Base-by-base conservation (phyloP, 2,888 invertebrate genomes). In the Cancer borealis region DNA sequence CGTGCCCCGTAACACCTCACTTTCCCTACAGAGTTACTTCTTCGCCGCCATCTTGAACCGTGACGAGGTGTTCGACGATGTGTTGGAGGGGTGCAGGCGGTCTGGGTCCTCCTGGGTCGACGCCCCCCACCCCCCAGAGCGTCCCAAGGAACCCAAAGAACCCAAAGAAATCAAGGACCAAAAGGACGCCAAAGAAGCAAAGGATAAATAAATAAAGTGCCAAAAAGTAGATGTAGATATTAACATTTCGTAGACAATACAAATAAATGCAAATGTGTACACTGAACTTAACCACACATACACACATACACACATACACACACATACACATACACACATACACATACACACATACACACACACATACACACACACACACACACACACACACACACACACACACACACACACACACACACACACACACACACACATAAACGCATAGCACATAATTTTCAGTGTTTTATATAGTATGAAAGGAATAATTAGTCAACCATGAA, bases 1-100 rank as follows among this genome's bases (percentile, higher is more conserved):
- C 8, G n/a, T 26, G 26, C 26, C 73, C 73, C n/a, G n/a, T 73
- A 26, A 73, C 73, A 8, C 6, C 73, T 26, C 73, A 5, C 6
- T 8, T 26, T n/a, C 73, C 30, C 95, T 96, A 88, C 96, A 96
- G 96, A 96, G 96, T 5, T 96, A 96, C 95, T 96, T 96, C 92
- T 96, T 96, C 96, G 96, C 96, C 88, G 96, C 96, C 60, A 96
- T 96, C 92, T 95, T 96, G 95, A 96, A 96, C 96, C 96, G 96
- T 54, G 96, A 96, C 95, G 96, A 96, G 91, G 96, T 96, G 45
- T 96, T 96, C 92, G 96, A 96, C 21, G 96, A 96, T 73, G 95
- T 96, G 45, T 90, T 96, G 84, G 96, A 96, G 17, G 91, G 92
- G 49, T 94, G 94, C 91, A 89, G 92, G 49, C 84, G 79, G 47